Percentiles rank a stretch among this genome's conserved stretches.
phyloP scores from a whole-genome alignment of 2,888 invertebrate species.

The Esperia sulphurella region DNA sequence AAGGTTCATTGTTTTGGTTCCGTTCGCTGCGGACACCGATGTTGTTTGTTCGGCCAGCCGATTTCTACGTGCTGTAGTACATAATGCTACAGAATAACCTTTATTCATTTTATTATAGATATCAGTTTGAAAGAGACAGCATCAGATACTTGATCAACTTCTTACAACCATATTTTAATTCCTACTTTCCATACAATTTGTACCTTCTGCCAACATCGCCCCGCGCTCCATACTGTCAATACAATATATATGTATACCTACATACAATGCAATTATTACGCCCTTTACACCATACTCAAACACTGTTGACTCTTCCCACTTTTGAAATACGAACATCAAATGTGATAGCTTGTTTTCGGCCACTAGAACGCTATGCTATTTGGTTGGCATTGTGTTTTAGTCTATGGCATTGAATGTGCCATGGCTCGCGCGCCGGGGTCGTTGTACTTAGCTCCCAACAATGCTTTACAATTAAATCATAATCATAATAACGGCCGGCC shows the following conservation, averaged over 20 bases:
- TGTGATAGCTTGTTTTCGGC: neutral
- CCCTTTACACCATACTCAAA: neutral
- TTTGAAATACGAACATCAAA: slow-evolving; percentile 1
- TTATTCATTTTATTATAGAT: no score
- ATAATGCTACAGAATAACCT: neutral
- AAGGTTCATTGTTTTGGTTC: slow-evolving; percentile 33
- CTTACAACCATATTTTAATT: no score
- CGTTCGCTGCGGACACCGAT: slow-evolving; percentile 39
- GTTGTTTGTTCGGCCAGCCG: slow-evolving; percentile 24
- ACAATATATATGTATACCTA: no score
- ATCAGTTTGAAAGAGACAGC: no score
- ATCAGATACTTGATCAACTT: no score
- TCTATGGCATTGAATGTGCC: slow-evolving; percentile 8
- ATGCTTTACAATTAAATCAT: slow-evolving; percentile 24
- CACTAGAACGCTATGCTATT: slow-evolving; percentile 1
- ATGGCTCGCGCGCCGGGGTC: slow-evolving; percentile 12
- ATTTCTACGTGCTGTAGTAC: slow-evolving; percentile 6
- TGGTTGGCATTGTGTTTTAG: slow-evolving; percentile 12
- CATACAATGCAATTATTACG: no score
- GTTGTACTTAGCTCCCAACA: slow-evolving; percentile 20
- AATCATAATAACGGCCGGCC: slow-evolving; percentile 3
- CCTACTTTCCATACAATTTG: no score
- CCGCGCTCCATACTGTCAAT: no score
- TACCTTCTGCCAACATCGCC: no score
- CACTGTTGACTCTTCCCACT: neutral